A percentile compares a stretch with the other conserved stretches of the same genome.
Evolutionary conservation across 1,140 invertebrate species (phyloP).

Genomic region (Alviniconcha marisindica): DNA sequence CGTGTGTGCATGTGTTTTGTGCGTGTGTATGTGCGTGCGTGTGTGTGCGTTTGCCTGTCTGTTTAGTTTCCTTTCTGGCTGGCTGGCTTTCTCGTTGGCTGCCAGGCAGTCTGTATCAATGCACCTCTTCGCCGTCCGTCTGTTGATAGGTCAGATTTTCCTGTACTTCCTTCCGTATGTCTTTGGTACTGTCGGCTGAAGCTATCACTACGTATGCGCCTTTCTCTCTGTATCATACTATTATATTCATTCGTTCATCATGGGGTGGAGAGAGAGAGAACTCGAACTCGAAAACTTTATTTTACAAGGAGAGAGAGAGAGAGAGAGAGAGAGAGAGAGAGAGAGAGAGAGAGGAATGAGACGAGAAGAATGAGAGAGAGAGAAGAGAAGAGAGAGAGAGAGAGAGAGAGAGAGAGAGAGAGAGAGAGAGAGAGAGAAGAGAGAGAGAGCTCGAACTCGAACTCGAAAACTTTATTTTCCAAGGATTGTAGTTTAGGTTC

Average conservation of each 20-base stretch:
- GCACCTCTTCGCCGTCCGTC: too few relatives aligned
- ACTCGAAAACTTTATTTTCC: too few relatives aligned
- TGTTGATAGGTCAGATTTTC: too few relatives aligned
- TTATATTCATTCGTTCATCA: neutral
- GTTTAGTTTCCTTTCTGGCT: too few relatives aligned
- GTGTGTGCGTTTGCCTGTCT: neutral
- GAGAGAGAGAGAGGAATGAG: neutral
- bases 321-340: conserved; percentile 17
- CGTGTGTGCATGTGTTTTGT: neutral
- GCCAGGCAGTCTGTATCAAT: too few relatives aligned
- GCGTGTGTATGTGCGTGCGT: neutral
- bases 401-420: neutral
- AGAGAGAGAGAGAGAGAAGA: neutral
- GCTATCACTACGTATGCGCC: neutral
- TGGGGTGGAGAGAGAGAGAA: conserved; percentile 1
- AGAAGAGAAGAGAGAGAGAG: neutral
- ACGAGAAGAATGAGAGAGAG: neutral
- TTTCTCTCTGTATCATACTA: too few relatives aligned
- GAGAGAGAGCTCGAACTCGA: too few relatives aligned
- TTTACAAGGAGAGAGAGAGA: neutral
- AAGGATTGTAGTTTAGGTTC: too few relatives aligned
- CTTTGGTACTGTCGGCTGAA: neutral
- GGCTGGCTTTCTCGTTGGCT: too few relatives aligned
- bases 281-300: too few relatives aligned
- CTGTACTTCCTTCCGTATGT: neutral